phyloP scores from a whole-genome alignment of 1,140 invertebrate species.

The Drosophila guanche region DNA sequence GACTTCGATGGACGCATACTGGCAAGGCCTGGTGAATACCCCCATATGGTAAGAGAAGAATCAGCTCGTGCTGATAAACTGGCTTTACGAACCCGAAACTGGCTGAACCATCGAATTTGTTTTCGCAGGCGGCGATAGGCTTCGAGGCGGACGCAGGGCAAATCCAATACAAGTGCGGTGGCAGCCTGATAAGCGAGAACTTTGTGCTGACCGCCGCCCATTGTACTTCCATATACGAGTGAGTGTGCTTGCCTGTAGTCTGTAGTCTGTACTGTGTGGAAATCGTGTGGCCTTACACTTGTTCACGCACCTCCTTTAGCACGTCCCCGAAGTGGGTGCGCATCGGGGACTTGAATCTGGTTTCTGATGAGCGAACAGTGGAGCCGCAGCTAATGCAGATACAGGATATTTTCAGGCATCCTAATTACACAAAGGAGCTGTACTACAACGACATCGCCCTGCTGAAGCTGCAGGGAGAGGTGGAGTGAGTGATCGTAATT shows the following conservation, averaged over 20 bases:
- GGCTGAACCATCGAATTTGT: slow-evolving; percentile 5
- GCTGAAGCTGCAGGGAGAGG: slow-evolving; percentile 44
- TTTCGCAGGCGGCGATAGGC: slow-evolving; percentile 64
- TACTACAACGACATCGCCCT: slow-evolving; percentile 78
- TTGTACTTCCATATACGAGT: slow-evolving; percentile 67
- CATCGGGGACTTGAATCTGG: slow-evolving; percentile 71
- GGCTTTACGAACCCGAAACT: slow-evolving; percentile 15
- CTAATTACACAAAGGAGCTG: slow-evolving; percentile 46
- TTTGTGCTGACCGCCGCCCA: slow-evolving; percentile 79
- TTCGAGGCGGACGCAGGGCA: slow-evolving; percentile 39
- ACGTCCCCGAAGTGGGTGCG: slow-evolving; percentile 62
- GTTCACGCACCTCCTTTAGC: slow-evolving; percentile 31
- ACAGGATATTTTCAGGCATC: slow-evolving; percentile 49
- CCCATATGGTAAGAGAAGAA: slow-evolving; percentile 77
- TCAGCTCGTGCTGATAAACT: slow-evolving; percentile 20
- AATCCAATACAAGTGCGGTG: slow-evolving; percentile 81
- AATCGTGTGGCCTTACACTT: neutral
- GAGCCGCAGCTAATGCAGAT: slow-evolving; percentile 56
- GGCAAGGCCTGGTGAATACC: slow-evolving; percentile 81
- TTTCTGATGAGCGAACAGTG: slow-evolving; percentile 40
- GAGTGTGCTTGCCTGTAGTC: slow-evolving; percentile 24
- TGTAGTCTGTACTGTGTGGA: no score
- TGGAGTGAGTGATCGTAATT: slow-evolving; percentile 53
- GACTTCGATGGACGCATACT: slow-evolving; percentile 76
- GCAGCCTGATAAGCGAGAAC: slow-evolving; percentile 82